These are phyloP conservation scores for Typhlomys cinereus DNA, from an alignment of 2,113 vertebrate species.

Conservation along the genomic window DNA sequence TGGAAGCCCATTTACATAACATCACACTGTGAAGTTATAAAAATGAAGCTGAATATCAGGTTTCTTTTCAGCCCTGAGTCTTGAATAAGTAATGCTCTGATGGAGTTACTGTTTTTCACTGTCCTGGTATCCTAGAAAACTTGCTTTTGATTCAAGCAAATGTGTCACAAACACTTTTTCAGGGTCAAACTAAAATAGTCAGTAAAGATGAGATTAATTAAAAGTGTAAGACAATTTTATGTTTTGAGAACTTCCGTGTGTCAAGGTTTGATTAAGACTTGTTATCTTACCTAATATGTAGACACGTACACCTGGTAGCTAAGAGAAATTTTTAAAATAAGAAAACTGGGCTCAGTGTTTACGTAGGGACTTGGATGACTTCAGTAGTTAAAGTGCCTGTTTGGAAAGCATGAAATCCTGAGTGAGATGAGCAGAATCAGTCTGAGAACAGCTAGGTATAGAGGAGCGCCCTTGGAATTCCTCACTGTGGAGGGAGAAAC, in stretches of 20 bases:
- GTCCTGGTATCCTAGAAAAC: neutral
- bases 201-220: slow-evolving; percentile 44
- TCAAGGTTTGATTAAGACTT: neutral
- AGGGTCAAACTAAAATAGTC: neutral
- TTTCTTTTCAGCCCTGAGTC: slow-evolving; percentile 27
- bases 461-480: no score
- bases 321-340: no score
- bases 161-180: neutral
- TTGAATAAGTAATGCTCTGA: slow-evolving; percentile 28
- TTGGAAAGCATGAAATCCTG: no score
- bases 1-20: slow-evolving; percentile 40
- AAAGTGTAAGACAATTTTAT: neutral
- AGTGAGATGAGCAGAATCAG: no score
- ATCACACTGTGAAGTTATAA: slow-evolving; percentile 51
- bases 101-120: slow-evolving; percentile 10
- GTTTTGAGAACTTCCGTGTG: neutral
- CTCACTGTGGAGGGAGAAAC: no score
- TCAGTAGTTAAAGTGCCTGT: no score
- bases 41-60: slow-evolving; percentile 65
- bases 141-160: slow-evolving; percentile 1
- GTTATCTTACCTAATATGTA: neutral
- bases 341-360: no score
- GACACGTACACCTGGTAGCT: no score
- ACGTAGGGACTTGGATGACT: no score
- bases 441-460: no score